Evolutionary conservation across 2,888 invertebrate genomes (phyloP).

Genomic region (Cataglyphis altisquamis): DNA sequence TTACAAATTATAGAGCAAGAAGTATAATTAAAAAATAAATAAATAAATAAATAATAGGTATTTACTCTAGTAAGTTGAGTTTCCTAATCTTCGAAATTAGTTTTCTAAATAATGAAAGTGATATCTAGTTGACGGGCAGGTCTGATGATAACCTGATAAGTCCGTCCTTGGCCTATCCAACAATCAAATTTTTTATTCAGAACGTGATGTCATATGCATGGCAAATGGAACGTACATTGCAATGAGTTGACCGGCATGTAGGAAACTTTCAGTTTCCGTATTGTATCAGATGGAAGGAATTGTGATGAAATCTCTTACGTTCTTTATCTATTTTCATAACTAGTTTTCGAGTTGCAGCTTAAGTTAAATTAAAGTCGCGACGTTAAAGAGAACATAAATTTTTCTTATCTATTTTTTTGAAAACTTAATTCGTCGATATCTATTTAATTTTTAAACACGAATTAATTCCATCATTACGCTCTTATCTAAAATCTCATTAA

Average conservation of each 20-base stretch:
- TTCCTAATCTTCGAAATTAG: not conserved
- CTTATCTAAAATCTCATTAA: not conserved
- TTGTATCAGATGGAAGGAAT: not conserved
- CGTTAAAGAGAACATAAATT: not conserved
- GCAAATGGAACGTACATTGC: slow-evolving; percentile 36
- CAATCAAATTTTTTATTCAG: slow-evolving; percentile 46
- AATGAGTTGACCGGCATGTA: not conserved
- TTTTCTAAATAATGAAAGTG: not conserved
- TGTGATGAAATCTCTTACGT: not conserved
- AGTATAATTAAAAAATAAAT: not conserved
- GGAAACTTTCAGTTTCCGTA: slow-evolving; percentile 45
- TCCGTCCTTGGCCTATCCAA: slow-evolving; percentile 47
- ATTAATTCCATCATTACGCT: not conserved
- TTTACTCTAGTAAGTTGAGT: not conserved
- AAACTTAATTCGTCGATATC: not conserved
- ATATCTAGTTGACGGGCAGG: not conserved
- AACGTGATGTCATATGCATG: slow-evolving; percentile 32
- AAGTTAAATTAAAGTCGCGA: not conserved
- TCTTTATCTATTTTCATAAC: not conserved
- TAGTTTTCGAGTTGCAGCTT: not conserved
- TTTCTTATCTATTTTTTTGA: not conserved
- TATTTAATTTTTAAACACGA: not conserved
- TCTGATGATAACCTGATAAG: not conserved
- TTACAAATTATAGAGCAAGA: not conserved
- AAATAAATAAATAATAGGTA: not conserved